Base-by-base conservation (phyloP, 2,797 vertebrate species). In the Oceanodroma leucorhoa region DNA sequence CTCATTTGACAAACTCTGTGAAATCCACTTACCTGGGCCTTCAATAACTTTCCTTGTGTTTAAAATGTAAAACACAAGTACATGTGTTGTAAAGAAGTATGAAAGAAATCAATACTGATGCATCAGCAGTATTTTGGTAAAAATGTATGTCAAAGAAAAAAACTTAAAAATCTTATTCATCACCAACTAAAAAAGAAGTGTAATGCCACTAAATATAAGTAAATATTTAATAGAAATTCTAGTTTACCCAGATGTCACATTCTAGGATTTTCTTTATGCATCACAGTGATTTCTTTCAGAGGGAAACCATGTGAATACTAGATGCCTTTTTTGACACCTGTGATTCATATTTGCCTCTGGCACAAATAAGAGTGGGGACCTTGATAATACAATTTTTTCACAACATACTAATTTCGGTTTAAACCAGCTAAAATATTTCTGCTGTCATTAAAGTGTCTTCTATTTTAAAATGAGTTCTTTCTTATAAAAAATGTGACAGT, bases 341-440 rank as follows among this genome's bases (percentile, higher is more conserved):
- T 29, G 66, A 73, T 93, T 91, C 55, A 4, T 87, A 82, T 77
- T 82, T 87, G 70, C 66, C 53, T 93, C 51, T 88, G 69, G n/a
- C 48, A 90, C 60, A 90, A 83, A 70, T 73, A 83, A 45, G 14
- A 60, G 45, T 30, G 30, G 22, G 24, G 48, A 87, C 34, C 32
- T 83, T 53, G 57, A 18, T 70, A 93, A 84, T 80, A 30, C 1
- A 53, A 34, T 65, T 76, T 96, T 93, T 90, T 77, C 55, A 82
- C 21, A 87, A 41, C 24, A 50, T 19, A 70, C 12, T 70, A 61
- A 60, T 79, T 94, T 82, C 16, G 1, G 8, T 84, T 87, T 60
- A 94, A 90, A 90, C 3, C 41, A 87, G 23, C 66, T 73, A 87
- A 90, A 93, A 82, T 83, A 90, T 64, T 93, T 93, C 71, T 92